A percentile compares a stretch with the other conserved stretches of the same genome.
phyloP scores from a whole-genome alignment of 2,113 vertebrate species.

The Microcebus lehilahytsara region DNA sequence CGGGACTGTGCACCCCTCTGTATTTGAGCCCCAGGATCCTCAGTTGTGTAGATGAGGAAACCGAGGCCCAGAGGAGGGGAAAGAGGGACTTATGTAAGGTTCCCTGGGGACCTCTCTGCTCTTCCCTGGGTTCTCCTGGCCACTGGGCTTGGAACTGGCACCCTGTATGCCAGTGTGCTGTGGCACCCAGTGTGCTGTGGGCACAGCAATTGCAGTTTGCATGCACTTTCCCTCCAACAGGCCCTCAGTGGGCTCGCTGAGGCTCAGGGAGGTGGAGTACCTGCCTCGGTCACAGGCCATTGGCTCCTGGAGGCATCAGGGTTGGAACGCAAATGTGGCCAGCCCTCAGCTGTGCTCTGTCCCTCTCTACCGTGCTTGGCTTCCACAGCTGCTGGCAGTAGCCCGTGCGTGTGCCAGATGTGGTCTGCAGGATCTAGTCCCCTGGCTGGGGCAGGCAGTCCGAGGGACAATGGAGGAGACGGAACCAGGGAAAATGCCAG shows the following conservation, averaged over 20 bases:
- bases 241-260: too few relatives aligned
- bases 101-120: neutral
- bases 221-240: too few relatives aligned
- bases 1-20: fast-evolving
- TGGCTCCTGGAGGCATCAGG: fast-evolving
- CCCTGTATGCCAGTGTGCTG: too few relatives aligned
- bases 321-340: neutral
- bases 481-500: neutral
- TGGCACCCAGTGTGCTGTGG: too few relatives aligned
- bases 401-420: fast-evolving
- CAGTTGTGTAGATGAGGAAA: neutral
- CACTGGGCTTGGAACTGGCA: neutral
- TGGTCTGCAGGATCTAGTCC: neutral
- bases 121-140: neutral
- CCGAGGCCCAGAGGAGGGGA: neutral
- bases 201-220: neutral
- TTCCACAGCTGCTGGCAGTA: neutral
- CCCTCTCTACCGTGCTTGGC: fast-evolving
- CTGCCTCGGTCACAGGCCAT: fast-evolving
- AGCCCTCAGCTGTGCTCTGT: fast-evolving
- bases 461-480: neutral
- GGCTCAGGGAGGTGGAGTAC: neutral
- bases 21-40: neutral
- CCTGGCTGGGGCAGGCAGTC: too few relatives aligned
- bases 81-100: neutral